phyloP scores from a whole-genome alignment of 1,140 invertebrate genomes.

The Drosophila pectinifera region DNA sequence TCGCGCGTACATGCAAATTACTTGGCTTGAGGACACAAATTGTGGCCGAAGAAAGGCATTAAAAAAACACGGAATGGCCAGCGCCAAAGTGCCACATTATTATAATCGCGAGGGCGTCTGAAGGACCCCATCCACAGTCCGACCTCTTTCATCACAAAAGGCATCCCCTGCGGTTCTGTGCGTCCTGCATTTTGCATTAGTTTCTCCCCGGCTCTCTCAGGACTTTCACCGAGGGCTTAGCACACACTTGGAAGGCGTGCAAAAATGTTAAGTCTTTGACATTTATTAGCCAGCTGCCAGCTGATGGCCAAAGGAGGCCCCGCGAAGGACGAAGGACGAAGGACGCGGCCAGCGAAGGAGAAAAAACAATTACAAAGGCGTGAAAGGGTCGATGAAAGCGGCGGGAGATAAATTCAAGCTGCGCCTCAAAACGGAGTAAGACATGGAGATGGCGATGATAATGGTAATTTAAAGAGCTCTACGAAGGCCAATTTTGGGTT shows the following conservation, averaged over 20 bases:
- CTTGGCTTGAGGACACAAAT: constrained; percentile 72
- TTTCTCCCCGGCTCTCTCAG: constrained; percentile 20
- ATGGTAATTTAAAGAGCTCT: constrained; percentile 30
- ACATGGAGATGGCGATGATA: constrained; percentile 24
- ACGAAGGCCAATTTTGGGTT: background rate
- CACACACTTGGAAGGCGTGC: constrained; percentile 65
- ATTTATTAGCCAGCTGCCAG: constrained; percentile 77
- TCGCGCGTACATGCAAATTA: constrained; percentile 77
- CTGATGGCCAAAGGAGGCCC: constrained; percentile 45
- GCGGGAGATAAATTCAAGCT: constrained; percentile 18
- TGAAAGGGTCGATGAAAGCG: constrained; percentile 26
- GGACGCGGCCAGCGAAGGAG: constrained; percentile 42
- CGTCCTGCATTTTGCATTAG: constrained; percentile 40
- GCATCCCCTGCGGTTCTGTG: constrained; percentile 32
- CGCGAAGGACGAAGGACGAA: constrained; percentile 18
- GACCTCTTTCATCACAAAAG: constrained; percentile 36
- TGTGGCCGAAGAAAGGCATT: constrained; percentile 38
- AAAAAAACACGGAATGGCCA: constrained; percentile 26
- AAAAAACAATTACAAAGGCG: constrained; percentile 68
- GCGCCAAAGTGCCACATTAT: constrained; percentile 72
- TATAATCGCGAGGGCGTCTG: constrained; percentile 66
- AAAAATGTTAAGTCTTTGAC: constrained; percentile 78
- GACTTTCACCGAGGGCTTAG: constrained; percentile 61
- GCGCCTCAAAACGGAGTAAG: constrained; percentile 2
- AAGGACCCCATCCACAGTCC: constrained; percentile 13